Percentiles rank a stretch among this genome's conserved stretches.
Conservation (phyloP, 2,113 vertebrate genomes). For the Semnornis frantzii region DNA sequence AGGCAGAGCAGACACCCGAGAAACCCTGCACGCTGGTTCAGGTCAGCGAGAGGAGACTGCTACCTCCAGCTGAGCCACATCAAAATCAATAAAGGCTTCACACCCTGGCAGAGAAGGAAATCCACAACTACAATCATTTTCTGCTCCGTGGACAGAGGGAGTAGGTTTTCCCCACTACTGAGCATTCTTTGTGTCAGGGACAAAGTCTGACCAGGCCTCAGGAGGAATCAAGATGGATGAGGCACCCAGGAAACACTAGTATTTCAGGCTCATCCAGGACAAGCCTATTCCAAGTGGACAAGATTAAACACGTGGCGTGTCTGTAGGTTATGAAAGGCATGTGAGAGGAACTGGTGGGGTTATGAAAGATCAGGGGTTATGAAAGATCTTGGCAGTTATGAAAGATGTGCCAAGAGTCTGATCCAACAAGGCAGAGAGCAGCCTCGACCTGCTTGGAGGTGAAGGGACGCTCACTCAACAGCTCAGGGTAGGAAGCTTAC, state of each 20-base stretch:
- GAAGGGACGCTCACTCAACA: background rate
- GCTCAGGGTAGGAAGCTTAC: background rate
- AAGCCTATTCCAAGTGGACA: background rate
- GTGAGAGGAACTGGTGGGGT: constrained; percentile 22
- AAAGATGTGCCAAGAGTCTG: background rate
- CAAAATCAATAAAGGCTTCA: background rate
- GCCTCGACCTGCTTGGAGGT: background rate
- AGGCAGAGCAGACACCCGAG: rapidly evolving
- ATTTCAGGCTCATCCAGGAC: constrained; percentile 41
- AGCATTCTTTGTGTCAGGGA: background rate
- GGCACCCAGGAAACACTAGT: background rate
- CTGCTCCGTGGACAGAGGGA: background rate
- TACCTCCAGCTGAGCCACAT: background rate
- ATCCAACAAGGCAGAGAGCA: constrained; percentile 13
- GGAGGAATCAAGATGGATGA: background rate
- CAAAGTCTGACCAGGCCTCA: background rate
- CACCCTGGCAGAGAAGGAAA: background rate
- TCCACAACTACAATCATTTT: rapidly evolving
- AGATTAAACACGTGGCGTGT: constrained; percentile 20
- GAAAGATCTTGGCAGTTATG: constrained; percentile 42
- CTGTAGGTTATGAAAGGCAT: background rate
- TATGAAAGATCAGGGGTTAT: constrained; percentile 64
- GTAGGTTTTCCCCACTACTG: background rate
- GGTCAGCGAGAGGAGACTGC: background rate
- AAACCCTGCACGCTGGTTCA: rapidly evolving